phyloP scores from a whole-genome alignment of 1,140 invertebrate genomes.

The Aphaenogaster ashmeadi region DNA sequence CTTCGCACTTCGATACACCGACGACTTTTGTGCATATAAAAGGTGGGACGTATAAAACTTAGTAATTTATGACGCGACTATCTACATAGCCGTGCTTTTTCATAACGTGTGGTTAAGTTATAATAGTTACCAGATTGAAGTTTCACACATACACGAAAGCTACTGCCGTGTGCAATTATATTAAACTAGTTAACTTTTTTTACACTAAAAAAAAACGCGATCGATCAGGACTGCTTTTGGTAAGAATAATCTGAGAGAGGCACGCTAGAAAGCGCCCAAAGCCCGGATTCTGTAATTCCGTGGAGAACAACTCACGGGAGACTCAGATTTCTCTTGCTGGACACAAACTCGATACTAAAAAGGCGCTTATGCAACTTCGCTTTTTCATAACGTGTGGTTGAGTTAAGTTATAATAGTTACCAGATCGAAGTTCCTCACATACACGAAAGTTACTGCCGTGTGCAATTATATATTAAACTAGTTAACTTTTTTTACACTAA shows the following conservation, averaged over 20 bases:
- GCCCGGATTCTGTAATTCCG: background rate
- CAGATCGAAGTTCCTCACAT: background rate
- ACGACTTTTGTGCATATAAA: constrained; percentile 47
- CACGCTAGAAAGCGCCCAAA: background rate
- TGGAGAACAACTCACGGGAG: background rate
- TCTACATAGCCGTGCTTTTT: background rate
- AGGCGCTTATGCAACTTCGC: constrained; percentile 6
- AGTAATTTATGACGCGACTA: constrained; percentile 31
- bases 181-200: background rate
- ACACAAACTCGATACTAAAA: constrained; percentile 9
- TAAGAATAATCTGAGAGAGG: background rate
- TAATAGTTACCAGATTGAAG: background rate
- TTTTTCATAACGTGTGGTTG: background rate
- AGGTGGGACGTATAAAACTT: constrained; percentile 31
- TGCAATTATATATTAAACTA: constrained; percentile 5
- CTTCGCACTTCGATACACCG: constrained; percentile 53
- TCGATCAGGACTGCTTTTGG: background rate
- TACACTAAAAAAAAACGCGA: background rate
- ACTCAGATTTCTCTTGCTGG: constrained; percentile 7
- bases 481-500: background rate
- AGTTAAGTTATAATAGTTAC: background rate
- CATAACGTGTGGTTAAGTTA: background rate
- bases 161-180: background rate
- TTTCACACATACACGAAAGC: background rate
- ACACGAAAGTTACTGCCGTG: background rate